Evolutionary conservation across 2,888 invertebrate species (phyloP).

Genomic region (Tolmerus cingulatus): DNA sequence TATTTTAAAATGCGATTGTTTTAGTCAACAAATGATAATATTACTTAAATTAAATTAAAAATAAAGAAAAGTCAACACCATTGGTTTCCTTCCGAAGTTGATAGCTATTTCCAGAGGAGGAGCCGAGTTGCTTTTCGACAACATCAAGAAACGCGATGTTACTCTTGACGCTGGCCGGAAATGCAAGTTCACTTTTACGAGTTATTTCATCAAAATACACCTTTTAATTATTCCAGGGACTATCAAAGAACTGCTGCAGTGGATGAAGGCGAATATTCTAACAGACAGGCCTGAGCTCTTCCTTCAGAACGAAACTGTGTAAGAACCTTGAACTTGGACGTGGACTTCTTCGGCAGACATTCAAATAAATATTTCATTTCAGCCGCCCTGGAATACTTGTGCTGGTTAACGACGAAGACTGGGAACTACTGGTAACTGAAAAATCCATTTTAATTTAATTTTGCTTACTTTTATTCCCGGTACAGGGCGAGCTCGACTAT

Average conservation of each 20-base stretch:
- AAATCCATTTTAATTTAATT: not conserved
- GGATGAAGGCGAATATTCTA: constrained; percentile 86
- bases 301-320: constrained; percentile 64
- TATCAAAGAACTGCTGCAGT: constrained; percentile 75
- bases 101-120: constrained; percentile 75
- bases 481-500: constrained; percentile 74
- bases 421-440: constrained; percentile 76
- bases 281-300: constrained; percentile 82
- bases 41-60: not conserved
- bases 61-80: not conserved
- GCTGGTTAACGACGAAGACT: constrained; percentile 92
- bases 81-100: not conserved
- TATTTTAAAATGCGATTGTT: too few relatives aligned
- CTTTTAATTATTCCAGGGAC: constrained; percentile 68
- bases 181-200: constrained; percentile 51
- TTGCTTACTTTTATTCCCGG: not conserved
- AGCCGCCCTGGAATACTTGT: constrained; percentile 90
- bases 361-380: constrained; percentile 26
- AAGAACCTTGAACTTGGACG: constrained; percentile 50
- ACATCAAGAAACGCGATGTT: constrained; percentile 76
- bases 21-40: not conserved
- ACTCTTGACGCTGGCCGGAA: constrained; percentile 69
- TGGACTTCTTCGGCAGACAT: not conserved
- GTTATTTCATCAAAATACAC: constrained; percentile 53
- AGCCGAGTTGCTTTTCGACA: constrained; percentile 88